phyloP scores from a whole-genome alignment of 2,113 vertebrate genomes.

The Tetraodon nigroviridis region DNA sequence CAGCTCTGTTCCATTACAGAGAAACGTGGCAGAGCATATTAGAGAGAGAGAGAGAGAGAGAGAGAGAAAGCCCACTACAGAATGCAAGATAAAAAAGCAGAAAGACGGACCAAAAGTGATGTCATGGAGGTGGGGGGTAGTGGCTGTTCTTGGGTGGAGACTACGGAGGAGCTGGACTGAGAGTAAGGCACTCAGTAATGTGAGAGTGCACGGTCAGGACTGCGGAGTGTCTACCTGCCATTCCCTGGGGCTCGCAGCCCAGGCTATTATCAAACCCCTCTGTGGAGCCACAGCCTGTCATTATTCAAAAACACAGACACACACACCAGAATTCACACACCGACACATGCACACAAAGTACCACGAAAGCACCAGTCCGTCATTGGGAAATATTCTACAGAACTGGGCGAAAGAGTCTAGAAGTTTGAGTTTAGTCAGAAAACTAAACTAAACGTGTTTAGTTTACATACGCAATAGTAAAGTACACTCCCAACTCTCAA shows the following conservation, averaged over 20 bases:
- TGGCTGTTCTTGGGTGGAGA: conserved; percentile 72
- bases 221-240: conserved; percentile 93
- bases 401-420: too few species aligned
- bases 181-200: conserved; percentile 89
- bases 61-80: conserved; percentile 13
- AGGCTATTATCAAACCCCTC: conserved; percentile 89
- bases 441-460: too few species aligned
- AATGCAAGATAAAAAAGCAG: conserved; percentile 40
- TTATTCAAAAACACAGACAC: conserved; percentile 72
- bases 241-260: conserved; percentile 81
- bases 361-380: neutral
- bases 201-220: conserved; percentile 92
- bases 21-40: conserved; percentile 25
- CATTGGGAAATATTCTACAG: neutral
- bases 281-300: conserved; percentile 85
- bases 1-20: conserved; percentile 10
- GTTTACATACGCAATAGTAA: too few species aligned
- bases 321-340: conserved; percentile 15
- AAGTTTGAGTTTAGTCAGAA: too few species aligned
- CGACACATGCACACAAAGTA: neutral
- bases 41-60: conserved; percentile 19
- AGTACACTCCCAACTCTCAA: too few species aligned
- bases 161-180: conserved; percentile 69
- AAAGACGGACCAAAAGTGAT: neutral
- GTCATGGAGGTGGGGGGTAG: conserved; percentile 47